Conservation (phyloP, 2,797 vertebrate genomes). For the Spinus pinus region DNA sequence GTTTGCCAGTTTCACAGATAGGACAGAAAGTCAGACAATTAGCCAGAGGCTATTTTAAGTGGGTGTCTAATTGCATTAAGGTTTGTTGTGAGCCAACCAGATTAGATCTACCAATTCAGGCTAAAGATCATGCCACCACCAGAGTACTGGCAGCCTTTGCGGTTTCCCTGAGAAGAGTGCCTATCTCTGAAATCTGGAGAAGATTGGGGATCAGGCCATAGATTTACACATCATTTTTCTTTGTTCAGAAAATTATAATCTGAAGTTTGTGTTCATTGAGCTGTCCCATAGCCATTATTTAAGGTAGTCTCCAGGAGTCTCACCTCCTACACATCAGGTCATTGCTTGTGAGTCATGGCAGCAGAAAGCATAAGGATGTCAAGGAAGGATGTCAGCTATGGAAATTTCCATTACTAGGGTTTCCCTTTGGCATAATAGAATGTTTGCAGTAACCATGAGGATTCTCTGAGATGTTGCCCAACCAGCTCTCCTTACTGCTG, state of each 20-base stretch:
- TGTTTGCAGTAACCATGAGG: neutral
- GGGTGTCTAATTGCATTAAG: constrained; percentile 43
- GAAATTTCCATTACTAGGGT: constrained; percentile 53
- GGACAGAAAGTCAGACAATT: constrained; percentile 35
- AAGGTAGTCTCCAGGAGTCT: neutral
- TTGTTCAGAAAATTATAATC: neutral
- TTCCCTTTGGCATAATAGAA: constrained; percentile 13
- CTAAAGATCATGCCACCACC: constrained; percentile 38
- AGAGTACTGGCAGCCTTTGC: neutral
- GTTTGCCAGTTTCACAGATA: constrained; percentile 25
- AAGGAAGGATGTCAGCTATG: constrained; percentile 12
- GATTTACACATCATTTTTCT: neutral
- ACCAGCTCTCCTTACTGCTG: neutral
- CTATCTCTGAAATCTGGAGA: neutral
- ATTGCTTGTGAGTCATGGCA: neutral
- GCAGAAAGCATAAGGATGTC: neutral
- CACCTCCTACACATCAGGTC: neutral
- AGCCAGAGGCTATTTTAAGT: constrained; percentile 51
- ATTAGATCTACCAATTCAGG: constrained; percentile 49
- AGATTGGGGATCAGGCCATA: neutral
- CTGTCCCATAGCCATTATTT: neutral
- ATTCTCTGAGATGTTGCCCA: neutral
- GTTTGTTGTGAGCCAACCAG: constrained; percentile 46
- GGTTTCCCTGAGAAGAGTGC: neutral
- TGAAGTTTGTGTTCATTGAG: neutral